Evolutionary conservation across 1,140 invertebrate genomes (phyloP).

Genomic region (Bombus cullumanus): DNA sequence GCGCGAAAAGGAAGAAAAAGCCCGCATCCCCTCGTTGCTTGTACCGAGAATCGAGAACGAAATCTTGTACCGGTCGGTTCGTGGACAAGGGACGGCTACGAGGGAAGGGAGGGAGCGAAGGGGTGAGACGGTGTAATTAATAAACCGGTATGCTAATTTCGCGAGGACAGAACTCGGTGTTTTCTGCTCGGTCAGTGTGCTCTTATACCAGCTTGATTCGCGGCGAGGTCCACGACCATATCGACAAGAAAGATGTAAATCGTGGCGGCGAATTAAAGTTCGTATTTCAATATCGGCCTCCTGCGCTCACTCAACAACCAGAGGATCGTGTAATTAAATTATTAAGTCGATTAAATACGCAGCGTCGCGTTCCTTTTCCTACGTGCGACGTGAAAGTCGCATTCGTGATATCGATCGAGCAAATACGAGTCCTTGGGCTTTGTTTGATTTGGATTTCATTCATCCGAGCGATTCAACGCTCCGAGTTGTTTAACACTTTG

Average conservation of each 20-base stretch:
- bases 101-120: background rate
- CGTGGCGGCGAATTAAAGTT: conserved; percentile 46
- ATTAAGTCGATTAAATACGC: conserved; percentile 29
- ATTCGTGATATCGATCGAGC: too few relatives aligned
- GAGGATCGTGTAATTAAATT: conserved; percentile 49
- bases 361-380: background rate
- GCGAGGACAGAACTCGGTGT: conserved; percentile 64
- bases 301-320: conserved; percentile 19
- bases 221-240: background rate
- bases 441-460: background rate
- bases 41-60: conserved; percentile 60
- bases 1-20: conserved; percentile 49
- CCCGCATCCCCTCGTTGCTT: conserved; percentile 27
- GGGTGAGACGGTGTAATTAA: conserved; percentile 68
- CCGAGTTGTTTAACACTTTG: too few relatives aligned
- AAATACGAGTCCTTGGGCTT: too few relatives aligned
- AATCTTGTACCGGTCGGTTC: conserved; percentile 51
- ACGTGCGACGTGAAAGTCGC: background rate
- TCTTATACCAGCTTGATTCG: background rate
- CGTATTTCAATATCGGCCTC: conserved; percentile 37
- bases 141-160: conserved; percentile 76
- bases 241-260: conserved; percentile 60
- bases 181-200: conserved; percentile 58
- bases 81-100: conserved; percentile 36
- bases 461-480: too few relatives aligned